Conservation (phyloP, 2,888 invertebrate genomes). For the Ophonus ardosiacus region DNA sequence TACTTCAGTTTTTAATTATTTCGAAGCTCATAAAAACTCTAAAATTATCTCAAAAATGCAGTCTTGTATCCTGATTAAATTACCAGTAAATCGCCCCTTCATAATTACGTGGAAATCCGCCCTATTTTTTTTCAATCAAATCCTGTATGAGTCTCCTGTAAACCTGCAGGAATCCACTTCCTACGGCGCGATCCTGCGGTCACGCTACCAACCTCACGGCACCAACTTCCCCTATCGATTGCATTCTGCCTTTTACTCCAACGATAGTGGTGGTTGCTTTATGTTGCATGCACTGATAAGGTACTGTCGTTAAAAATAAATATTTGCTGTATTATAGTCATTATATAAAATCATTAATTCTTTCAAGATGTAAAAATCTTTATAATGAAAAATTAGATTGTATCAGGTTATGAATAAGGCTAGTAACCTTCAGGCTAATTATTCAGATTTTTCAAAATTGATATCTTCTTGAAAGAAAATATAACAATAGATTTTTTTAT, state of each 20-base stretch:
- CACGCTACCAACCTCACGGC: slow-evolving; percentile 29
- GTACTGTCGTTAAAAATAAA: background rate
- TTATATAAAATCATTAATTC: background rate
- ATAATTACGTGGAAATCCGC: background rate
- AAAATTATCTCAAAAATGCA: background rate
- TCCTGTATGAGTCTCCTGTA: background rate
- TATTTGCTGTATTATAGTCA: background rate
- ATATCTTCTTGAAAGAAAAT: background rate
- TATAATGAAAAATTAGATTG: background rate
- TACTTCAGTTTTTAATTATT: background rate
- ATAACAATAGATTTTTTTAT: background rate
- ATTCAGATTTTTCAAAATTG: background rate
- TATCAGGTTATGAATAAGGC: background rate
- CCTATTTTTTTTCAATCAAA: background rate
- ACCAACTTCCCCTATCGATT: slow-evolving; percentile 26
- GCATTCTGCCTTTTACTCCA: slow-evolving; percentile 2
- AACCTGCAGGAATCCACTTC: background rate
- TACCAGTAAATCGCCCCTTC: background rate
- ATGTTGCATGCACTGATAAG: background rate
- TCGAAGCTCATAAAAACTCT: background rate
- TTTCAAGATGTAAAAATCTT: background rate
- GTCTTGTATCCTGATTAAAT: background rate
- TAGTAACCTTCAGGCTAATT: background rate
- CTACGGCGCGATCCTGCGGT: background rate
- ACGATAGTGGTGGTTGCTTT: background rate